Base-by-base conservation (phyloP, 2,888 invertebrate genomes). In the Agriopis aurantiaria region DNA sequence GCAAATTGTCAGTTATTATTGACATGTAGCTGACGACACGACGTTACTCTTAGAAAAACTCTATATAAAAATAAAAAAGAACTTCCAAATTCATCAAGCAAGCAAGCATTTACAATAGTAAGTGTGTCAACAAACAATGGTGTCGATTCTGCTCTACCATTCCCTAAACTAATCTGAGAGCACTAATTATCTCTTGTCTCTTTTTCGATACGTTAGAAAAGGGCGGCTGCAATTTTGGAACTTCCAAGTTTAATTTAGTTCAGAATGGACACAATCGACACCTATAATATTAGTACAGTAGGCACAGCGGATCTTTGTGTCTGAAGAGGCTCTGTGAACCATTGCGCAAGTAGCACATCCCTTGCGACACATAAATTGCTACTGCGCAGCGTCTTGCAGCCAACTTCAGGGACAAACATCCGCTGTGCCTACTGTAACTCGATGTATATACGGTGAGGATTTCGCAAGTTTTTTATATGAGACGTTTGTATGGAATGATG, bases 391-490 rank as follows among this genome's bases (percentile, higher is more conserved):
- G 17, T 23, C 17, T 23, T 23, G 17, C 17, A 23, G 17, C 17
- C 17, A 23, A 23, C 17, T 23, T 23, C 17, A 23, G 17, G 2
- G 17, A 23, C 17, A 23, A 23, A 23, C 1, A 23, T 23, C 17
- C 17, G 17, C 17, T 23, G 17, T 23, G 17, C 17, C 17, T 23
- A 23, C 17, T 23, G 46, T 71, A 71, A 74, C 73, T 75, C 64
- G 56, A 61, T 75, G 72, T 75, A 77, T 71, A 74, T 71, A 72
- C 49, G 68, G 62, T 63, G 69, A 68, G 63, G 67, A 68, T 68
- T 67, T 68, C 73, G 85, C 85, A 85, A 80, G 87, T 89, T 58
- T 90, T 89, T 90, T 85, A 90, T 90, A 90, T 81, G 88, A 86
- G 82, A 84, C 53, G 45, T 87, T 85, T 89, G 88, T 90, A 87